Evolutionary conservation across 1,140 invertebrate species (phyloP).

Genomic region (Augochlora pura): DNA sequence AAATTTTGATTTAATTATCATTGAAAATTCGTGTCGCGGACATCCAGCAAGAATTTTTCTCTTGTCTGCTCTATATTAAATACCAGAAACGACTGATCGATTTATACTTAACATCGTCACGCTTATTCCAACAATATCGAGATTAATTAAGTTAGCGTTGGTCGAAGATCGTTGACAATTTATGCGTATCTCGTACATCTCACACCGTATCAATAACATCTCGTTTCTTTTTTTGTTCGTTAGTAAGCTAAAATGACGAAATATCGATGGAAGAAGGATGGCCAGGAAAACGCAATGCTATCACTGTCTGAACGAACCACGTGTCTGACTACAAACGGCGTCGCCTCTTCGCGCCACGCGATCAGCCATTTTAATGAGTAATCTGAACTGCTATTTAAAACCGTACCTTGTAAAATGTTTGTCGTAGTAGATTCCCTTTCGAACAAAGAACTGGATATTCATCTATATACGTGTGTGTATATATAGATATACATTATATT

Average conservation of each 20-base stretch:
- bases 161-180: slow-evolving; percentile 69
- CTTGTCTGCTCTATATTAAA: slow-evolving; percentile 20
- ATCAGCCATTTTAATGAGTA: slow-evolving; percentile 37
- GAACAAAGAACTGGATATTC: slow-evolving; percentile 7
- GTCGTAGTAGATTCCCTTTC: background rate
- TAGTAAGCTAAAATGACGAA: slow-evolving; percentile 70
- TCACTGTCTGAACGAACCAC: slow-evolving; percentile 64
- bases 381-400: slow-evolving; percentile 10
- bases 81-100: slow-evolving; percentile 16
- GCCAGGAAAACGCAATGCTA: slow-evolving; percentile 57
- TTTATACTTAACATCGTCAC: slow-evolving; percentile 39
- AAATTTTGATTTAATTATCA: background rate
- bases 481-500: background rate
- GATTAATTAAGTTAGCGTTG: slow-evolving; percentile 64
- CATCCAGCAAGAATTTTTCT: slow-evolving; percentile 41
- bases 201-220: slow-evolving; percentile 51
- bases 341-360: slow-evolving; percentile 21
- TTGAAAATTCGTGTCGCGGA: slow-evolving; percentile 19
- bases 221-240: slow-evolving; percentile 39
- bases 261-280: slow-evolving; percentile 65
- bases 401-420: slow-evolving; percentile 18
- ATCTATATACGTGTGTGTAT: background rate
- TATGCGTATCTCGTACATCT: slow-evolving; percentile 45
- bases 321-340: slow-evolving; percentile 48
- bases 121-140: slow-evolving; percentile 45